phyloP scores from a whole-genome alignment of 1,140 invertebrate species.

The Pemphigus obesinymphae region DNA sequence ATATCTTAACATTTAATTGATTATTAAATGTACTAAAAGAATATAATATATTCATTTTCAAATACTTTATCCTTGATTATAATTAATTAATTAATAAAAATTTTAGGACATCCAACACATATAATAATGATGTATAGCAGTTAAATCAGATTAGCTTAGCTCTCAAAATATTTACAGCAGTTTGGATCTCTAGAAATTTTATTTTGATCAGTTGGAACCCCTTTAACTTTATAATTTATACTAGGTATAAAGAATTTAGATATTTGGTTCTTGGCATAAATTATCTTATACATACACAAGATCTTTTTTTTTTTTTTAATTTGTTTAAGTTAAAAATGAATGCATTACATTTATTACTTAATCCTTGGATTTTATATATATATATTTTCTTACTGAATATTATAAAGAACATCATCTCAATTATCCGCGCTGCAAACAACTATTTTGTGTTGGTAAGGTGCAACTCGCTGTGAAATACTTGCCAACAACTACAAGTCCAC shows the following conservation, averaged over 20 bases:
- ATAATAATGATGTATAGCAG: no score
- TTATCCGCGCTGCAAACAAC: no score
- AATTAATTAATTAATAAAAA: constrained; percentile 15
- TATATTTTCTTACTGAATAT: constrained; percentile 37
- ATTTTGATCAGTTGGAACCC: no score
- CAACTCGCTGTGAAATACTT: no score
- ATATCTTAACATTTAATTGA: not conserved
- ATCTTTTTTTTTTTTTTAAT: constrained; percentile 28
- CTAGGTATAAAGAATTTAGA: not conserved
- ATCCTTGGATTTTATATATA: constrained; percentile 27
- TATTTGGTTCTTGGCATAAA: not conserved
- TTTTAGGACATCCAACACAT: no score
- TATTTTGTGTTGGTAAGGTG: no score
- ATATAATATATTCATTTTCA: constrained; percentile 2
- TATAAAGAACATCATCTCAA: constrained; percentile 27
- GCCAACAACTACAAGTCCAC: no score
- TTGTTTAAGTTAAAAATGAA: constrained; percentile 18
- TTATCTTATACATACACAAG: not conserved
- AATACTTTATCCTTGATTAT: not conserved
- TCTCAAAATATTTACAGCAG: no score
- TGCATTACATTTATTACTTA: not conserved
- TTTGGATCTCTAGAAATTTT: no score
- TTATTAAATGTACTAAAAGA: not conserved
- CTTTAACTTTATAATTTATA: constrained; percentile 3
- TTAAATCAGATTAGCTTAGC: no score